A percentile compares a stretch with the other conserved stretches of the same genome.
Evolutionary conservation across 2,888 invertebrate species (phyloP).

Genomic region (Ellobium chinense): DNA sequence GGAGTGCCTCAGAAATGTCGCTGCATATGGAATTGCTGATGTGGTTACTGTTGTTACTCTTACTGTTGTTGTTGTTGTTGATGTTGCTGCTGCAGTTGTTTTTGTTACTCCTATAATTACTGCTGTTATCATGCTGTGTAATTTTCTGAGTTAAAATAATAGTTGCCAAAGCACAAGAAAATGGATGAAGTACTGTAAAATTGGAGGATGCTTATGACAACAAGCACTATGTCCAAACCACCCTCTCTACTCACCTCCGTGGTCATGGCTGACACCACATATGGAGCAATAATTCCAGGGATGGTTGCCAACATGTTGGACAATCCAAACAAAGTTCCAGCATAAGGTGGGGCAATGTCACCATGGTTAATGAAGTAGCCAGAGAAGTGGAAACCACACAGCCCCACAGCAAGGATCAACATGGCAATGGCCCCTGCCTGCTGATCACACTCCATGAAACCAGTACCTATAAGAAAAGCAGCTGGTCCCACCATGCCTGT

Average conservation of each 20-base stretch:
- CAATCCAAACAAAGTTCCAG: slow-evolving; percentile 63
- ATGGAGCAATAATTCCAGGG: slow-evolving; percentile 60
- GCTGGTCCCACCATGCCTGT: slow-evolving; percentile 64
- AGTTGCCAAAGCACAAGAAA: neutral
- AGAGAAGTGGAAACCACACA: slow-evolving; percentile 71
- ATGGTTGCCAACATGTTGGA: slow-evolving; percentile 51
- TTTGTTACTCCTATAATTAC: no score
- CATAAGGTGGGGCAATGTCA: slow-evolving; percentile 71
- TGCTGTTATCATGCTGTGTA: no score
- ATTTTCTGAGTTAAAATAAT: neutral
- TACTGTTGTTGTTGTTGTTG: no score
- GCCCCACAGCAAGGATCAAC: slow-evolving; percentile 65
- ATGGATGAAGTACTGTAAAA: neutral
- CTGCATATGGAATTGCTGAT: no score
- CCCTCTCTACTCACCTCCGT: slow-evolving; percentile 63
- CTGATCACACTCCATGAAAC: slow-evolving; percentile 69
- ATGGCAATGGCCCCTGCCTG: slow-evolving; percentile 65
- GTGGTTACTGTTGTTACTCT: no score
- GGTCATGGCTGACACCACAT: slow-evolving; percentile 69
- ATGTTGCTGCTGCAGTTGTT: no score
- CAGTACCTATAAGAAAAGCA: slow-evolving; percentile 62
- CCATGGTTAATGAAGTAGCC: slow-evolving; percentile 71
- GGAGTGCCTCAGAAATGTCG: no score
- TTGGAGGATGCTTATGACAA: neutral
- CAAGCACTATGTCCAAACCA: no score